These are phyloP conservation scores for Taurulus bubalis DNA, from an alignment of 2,113 vertebrate genomes.

Conservation along the genomic window DNA sequence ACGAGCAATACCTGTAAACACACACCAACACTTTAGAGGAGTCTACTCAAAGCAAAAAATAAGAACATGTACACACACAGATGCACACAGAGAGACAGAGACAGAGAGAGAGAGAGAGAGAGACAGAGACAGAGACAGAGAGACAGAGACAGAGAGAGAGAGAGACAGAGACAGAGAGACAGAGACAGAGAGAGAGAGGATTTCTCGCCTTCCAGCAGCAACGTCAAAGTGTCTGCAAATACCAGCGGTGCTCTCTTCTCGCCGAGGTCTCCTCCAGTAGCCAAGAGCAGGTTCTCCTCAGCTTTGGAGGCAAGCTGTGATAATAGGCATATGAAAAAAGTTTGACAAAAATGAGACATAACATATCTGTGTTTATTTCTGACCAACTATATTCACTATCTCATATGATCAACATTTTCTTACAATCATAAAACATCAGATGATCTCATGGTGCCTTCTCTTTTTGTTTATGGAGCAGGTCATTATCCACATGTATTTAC, in stretches of 20 bases:
- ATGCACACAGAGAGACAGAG: not conserved
- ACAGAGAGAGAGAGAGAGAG: not conserved
- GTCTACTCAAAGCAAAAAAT: not conserved
- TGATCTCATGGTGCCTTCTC: not conserved
- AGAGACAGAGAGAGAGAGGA: not conserved
- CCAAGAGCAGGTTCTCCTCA: constrained; percentile 93
- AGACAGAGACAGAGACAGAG: not conserved
- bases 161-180: too few relatives aligned
- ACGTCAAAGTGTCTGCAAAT: constrained; percentile 95
- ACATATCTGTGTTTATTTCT: not conserved
- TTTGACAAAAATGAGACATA: not conserved
- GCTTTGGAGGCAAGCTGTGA: constrained; percentile 93
- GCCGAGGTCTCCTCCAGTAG: constrained; percentile 89
- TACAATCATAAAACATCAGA: not conserved
- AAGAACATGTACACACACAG: not conserved
- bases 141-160: not conserved
- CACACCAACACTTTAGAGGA: not conserved
- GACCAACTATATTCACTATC: not conserved
- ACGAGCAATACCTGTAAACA: constrained; percentile 90
- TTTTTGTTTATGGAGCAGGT: not conserved
- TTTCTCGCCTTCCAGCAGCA: constrained; percentile 92
- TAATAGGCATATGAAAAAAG: not conserved
- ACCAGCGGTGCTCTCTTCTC: constrained; percentile 92
- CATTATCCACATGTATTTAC: not conserved
- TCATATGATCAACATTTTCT: not conserved